These are phyloP conservation scores for Paratilapia polleni DNA, from an alignment of 2,113 vertebrate species.

Conservation along the genomic window DNA sequence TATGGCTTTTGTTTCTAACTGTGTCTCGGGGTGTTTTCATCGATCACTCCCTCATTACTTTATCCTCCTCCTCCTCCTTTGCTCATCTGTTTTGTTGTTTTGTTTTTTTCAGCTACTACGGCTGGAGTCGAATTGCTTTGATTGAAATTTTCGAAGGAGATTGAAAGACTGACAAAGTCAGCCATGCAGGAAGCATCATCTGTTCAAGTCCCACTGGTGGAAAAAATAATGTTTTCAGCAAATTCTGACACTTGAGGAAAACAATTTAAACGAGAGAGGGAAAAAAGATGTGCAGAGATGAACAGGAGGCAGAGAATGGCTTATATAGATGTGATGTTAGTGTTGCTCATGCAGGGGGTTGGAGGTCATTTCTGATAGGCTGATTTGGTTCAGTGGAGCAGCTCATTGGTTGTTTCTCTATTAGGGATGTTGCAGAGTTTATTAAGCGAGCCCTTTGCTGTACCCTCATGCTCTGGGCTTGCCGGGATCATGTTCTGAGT, in stretches of 20 bases:
- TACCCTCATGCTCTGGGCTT: background rate
- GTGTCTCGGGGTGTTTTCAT: slow-evolving; percentile 18
- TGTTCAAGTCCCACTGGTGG: background rate
- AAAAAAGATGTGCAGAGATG: background rate
- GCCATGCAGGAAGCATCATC: slow-evolving; percentile 46
- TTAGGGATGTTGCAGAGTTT: background rate
- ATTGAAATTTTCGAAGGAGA: slow-evolving; percentile 47
- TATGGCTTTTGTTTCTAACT: background rate
- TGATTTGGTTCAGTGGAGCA: slow-evolving; percentile 23
- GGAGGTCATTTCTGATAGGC: slow-evolving; percentile 5
- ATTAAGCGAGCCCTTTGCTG: background rate
- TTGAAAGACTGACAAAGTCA: slow-evolving; percentile 13
- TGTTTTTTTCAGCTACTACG: background rate
- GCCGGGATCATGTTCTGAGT: slow-evolving; percentile 15
- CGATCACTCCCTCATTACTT: slow-evolving; percentile 5
- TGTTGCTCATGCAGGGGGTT: background rate
- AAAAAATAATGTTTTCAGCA: slow-evolving; percentile 1
- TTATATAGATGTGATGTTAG: background rate
- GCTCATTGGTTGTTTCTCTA: slow-evolving; percentile 18
- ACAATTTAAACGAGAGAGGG: background rate
- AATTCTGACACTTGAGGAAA: slow-evolving; percentile 9
- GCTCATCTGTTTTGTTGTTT: background rate
- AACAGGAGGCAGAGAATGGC: background rate
- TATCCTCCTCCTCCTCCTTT: background rate
- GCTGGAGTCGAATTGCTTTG: slow-evolving; percentile 17